These are phyloP conservation scores for Macrobrachium rosenbergii DNA, from an alignment of 1,140 invertebrate genomes.

Conservation along the genomic window DNA sequence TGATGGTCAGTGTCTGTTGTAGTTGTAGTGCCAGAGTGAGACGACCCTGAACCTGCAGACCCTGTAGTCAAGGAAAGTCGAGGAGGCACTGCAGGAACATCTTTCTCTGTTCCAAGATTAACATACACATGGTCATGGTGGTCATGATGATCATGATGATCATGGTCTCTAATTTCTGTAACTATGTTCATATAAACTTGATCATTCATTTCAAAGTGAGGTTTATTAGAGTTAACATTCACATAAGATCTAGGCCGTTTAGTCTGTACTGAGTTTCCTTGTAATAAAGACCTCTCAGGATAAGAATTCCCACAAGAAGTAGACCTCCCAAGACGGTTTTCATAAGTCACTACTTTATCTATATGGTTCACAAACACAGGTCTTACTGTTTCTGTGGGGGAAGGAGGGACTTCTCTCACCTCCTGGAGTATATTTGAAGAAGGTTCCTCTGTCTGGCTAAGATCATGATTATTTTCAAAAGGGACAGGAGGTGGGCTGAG, in stretches of 20 bases:
- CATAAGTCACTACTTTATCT: conserved; percentile 58
- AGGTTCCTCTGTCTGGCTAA: conserved; percentile 25
- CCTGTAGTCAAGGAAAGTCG: conserved; percentile 53
- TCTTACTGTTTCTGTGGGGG: conserved; percentile 39
- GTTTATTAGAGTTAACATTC: conserved; percentile 30
- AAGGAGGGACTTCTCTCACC: conserved; percentile 41
- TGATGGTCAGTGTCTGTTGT: conserved; percentile 65
- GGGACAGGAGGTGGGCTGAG: conserved; percentile 38
- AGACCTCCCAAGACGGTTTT: conserved; percentile 33
- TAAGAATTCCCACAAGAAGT: conserved; percentile 27
- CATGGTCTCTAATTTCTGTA: conserved; percentile 8
- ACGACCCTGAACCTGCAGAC: conserved; percentile 61
- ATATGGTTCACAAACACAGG: conserved; percentile 51
- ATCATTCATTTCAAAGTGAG: conserved; percentile 14
- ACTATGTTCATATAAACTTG: conserved; percentile 10
- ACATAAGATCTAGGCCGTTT: conserved; percentile 39
- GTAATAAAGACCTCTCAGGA: conserved; percentile 16
- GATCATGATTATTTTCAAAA: conserved; percentile 17
- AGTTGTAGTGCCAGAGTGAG: conserved; percentile 60
- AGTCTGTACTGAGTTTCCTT: conserved; percentile 16
- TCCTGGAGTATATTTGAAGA: conserved; percentile 45
- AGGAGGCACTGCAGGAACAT: conserved; percentile 56
- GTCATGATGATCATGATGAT: conserved; percentile 26
- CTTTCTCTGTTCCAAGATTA: conserved; percentile 58
- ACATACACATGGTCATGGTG: conserved; percentile 53